These are phyloP conservation scores for Copsychus sechellarum DNA, from an alignment of 2,113 vertebrate species.

Conservation along the genomic window DNA sequence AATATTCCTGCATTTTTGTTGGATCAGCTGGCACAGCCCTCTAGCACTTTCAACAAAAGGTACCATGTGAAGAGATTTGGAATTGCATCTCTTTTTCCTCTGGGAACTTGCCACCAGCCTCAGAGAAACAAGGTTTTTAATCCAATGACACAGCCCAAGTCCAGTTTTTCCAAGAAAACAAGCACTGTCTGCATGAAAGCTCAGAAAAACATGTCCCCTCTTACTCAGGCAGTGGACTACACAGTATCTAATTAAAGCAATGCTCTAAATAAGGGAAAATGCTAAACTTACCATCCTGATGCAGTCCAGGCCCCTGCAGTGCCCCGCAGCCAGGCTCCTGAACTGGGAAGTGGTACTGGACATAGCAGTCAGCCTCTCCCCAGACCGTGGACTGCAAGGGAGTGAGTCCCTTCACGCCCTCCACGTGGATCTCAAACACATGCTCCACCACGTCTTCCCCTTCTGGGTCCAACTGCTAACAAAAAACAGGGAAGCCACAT, in stretches of 20 bases:
- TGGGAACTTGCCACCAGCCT: not conserved
- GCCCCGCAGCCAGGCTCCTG: slow-evolving; percentile 62
- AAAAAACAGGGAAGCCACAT: not conserved
- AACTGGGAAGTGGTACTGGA: slow-evolving; percentile 90
- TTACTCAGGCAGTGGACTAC: not conserved
- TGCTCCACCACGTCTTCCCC: slow-evolving; percentile 79
- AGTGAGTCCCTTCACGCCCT: slow-evolving; percentile 82
- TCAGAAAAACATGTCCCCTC: not conserved
- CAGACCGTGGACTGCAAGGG: slow-evolving; percentile 92
- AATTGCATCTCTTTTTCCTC: not conserved
- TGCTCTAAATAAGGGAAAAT: not conserved
- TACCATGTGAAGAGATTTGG: not conserved
- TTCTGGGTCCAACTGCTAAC: slow-evolving; percentile 50
- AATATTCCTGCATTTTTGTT: not conserved
- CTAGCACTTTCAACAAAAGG: not conserved
- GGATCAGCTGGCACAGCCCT: not conserved
- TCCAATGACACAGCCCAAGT: not conserved
- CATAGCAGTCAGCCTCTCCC: slow-evolving; percentile 96
- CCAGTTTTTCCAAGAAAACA: not conserved
- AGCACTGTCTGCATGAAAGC: not conserved
- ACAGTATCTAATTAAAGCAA: not conserved
- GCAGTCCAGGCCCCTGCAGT: slow-evolving; percentile 8
- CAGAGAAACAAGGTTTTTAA: not conserved
- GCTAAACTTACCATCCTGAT: slow-evolving; percentile 74
- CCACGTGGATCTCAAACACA: slow-evolving; percentile 85